Conservation (phyloP, 64 coral and sea anemone species). For the Stichodactyla helianthus region DNA sequence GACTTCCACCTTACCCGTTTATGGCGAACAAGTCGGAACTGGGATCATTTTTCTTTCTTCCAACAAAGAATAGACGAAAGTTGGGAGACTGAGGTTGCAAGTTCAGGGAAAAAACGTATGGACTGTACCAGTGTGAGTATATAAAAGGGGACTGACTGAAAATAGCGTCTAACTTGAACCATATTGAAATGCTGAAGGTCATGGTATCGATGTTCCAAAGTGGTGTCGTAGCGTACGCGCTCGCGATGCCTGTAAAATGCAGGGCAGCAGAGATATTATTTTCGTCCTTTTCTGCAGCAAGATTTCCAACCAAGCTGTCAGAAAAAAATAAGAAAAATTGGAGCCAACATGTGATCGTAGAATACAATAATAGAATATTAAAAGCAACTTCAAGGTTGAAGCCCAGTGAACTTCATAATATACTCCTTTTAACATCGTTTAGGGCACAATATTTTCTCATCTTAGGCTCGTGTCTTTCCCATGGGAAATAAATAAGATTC, state of each 20-base stretch:
- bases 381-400: background rate
- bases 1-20: background rate
- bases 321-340: background rate
- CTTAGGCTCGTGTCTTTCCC: too few species aligned
- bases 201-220: background rate
- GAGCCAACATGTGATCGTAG: too few species aligned
- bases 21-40: background rate
- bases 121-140: background rate
- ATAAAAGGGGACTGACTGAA: background rate
- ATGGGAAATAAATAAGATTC: too few species aligned
- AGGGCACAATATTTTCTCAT: too few species aligned
- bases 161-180: background rate
- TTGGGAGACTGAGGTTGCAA: background rate
- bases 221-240: conserved; percentile 2
- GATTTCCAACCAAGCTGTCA: background rate
- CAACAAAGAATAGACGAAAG: background rate
- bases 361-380: too few species aligned
- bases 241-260: background rate
- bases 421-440: too few species aligned
- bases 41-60: background rate
- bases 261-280: background rate
- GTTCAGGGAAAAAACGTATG: background rate
- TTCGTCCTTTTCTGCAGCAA: background rate
- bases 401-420: too few species aligned
- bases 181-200: background rate